phyloP scores from a whole-genome alignment of 2,888 invertebrate genomes.

The Lepidocyrtinus sp. region DNA sequence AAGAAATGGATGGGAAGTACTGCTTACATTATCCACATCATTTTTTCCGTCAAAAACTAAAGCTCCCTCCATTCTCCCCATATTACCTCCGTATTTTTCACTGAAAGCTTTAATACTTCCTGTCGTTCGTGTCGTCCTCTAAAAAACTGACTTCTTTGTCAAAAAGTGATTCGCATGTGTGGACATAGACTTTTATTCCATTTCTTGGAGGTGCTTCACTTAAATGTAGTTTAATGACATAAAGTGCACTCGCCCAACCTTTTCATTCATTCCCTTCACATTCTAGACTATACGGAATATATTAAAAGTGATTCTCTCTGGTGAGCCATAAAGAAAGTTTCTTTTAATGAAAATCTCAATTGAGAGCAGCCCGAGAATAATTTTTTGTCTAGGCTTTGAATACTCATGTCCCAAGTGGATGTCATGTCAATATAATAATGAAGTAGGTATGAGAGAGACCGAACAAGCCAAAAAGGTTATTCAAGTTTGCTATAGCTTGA shows the following conservation, averaged over 20 bases:
- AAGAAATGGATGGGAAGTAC: background rate
- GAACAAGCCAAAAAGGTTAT: background rate
- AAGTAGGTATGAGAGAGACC: no score
- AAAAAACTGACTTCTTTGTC: background rate
- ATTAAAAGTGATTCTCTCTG: no score
- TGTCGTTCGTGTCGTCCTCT: background rate
- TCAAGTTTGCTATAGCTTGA: background rate
- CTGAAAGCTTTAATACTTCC: constrained; percentile 7
- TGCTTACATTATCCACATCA: constrained; percentile 6
- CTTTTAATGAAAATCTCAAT: constrained; percentile 12
- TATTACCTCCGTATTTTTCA: background rate
- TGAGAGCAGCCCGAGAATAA: background rate
- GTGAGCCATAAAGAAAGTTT: constrained; percentile 13
- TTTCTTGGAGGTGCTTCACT: background rate
- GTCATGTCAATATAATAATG: no score
- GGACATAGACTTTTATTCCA: background rate
- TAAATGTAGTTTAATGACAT: constrained; percentile 10
- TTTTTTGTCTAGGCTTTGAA: background rate
- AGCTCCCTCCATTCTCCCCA: background rate
- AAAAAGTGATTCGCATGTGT: background rate
- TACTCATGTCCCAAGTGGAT: background rate
- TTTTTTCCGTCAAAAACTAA: background rate
- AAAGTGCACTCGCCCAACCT: background rate
- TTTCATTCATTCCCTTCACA: background rate
- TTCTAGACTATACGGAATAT: background rate